phyloP scores from a whole-genome alignment of 1,140 invertebrate genomes.

The Drosophila pseudoobscura region DNA sequence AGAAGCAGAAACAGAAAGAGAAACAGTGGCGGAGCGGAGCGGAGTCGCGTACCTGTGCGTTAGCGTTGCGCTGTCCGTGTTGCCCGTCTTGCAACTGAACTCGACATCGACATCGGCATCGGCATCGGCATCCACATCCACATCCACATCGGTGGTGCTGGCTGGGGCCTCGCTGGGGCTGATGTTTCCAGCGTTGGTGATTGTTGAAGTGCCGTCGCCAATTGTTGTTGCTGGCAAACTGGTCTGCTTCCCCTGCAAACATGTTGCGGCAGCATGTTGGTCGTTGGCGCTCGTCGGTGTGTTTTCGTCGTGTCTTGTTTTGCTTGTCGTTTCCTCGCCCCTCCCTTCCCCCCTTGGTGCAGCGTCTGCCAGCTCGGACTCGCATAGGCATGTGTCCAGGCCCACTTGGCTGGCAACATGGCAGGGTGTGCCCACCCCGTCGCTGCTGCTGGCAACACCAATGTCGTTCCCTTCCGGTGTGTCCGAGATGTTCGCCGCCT shows the following conservation, averaged over 20 bases:
- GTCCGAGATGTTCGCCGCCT: constrained; percentile 1
- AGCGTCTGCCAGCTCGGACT: constrained; percentile 8
- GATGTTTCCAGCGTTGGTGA: constrained; percentile 38
- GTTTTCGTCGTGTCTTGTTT: constrained; percentile 59
- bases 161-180: constrained; percentile 9
- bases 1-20: not conserved
- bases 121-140: too few species aligned
- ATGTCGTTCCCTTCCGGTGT: constrained; percentile 30
- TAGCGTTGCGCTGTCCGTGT: constrained; percentile 74
- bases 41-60: constrained; percentile 73
- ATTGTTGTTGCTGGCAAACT: constrained; percentile 49
- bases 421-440: not conserved
- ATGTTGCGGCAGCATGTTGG: constrained; percentile 61
- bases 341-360: not conserved
- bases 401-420: constrained; percentile 1
- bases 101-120: constrained; percentile 25
- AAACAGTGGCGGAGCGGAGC: too few species aligned
- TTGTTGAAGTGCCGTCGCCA: constrained; percentile 26
- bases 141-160: constrained; percentile 30
- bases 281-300: not conserved
- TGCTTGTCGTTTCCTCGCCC: constrained; percentile 51
- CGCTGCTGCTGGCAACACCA: constrained; percentile 10
- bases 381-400: not conserved
- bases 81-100: constrained; percentile 79
- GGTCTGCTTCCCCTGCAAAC: constrained; percentile 55